Percentiles rank a stretch among this genome's conserved stretches.
phyloP scores from a whole-genome alignment of 2,888 invertebrate genomes.

The Opisthograptis luteolata region DNA sequence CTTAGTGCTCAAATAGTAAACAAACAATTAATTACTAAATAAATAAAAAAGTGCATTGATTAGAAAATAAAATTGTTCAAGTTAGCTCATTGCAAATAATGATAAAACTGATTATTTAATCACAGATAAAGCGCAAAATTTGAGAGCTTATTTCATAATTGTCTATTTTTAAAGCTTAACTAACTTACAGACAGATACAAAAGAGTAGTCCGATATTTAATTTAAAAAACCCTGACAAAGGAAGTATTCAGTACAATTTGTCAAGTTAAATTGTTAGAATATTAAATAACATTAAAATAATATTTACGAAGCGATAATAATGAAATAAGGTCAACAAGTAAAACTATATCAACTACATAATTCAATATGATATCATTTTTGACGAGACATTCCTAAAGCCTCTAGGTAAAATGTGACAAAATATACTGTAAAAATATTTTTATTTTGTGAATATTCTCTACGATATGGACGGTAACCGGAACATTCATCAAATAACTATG shows the following conservation, averaged over 20 bases:
- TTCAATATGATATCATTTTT: slow-evolving; percentile 27
- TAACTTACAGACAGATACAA: slow-evolving; percentile 30
- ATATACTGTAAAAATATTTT: slow-evolving; percentile 4
- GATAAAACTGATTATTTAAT: slow-evolving; percentile 74
- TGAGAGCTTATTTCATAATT: slow-evolving; percentile 66
- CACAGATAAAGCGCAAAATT: slow-evolving; percentile 76
- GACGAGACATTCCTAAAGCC: slow-evolving; percentile 28
- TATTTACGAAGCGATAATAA: slow-evolving; percentile 48
- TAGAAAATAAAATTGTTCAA: slow-evolving; percentile 73
- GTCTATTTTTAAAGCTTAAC: slow-evolving; percentile 37
- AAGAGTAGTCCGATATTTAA: slow-evolving; percentile 42
- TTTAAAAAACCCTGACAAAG: slow-evolving; percentile 51
- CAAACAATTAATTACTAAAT: slow-evolving; percentile 77
- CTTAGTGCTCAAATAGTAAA: slow-evolving; percentile 79
- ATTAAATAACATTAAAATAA: slow-evolving; percentile 58
- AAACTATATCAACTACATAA: slow-evolving; percentile 18
- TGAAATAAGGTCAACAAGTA: slow-evolving; percentile 46
- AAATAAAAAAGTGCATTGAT: slow-evolving; percentile 79
- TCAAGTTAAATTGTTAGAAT: slow-evolving; percentile 53
- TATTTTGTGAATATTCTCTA: slow-evolving; percentile 16
- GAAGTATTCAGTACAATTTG: slow-evolving; percentile 56
- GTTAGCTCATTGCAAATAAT: slow-evolving; percentile 66
- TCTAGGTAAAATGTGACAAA: slow-evolving; percentile 25
- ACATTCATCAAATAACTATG: slow-evolving; percentile 7
- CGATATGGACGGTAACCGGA: slow-evolving; percentile 36